Evolutionary conservation across 2,888 invertebrate genomes (phyloP).

Genomic region (Drosophila putrida): DNA sequence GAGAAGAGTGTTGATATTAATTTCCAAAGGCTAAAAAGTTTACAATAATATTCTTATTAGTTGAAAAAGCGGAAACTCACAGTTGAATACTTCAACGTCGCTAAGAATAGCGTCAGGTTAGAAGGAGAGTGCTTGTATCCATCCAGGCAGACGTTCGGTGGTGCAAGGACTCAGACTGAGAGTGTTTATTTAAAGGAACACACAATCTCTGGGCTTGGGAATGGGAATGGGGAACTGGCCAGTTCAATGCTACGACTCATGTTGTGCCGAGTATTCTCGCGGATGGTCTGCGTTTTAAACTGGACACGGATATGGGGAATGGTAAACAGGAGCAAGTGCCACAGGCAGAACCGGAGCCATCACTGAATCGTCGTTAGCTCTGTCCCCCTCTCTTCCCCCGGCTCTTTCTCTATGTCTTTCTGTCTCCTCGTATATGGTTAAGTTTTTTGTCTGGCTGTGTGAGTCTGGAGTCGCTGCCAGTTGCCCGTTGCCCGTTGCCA

Average conservation of each 20-base stretch:
- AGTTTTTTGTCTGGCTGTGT: conserved; percentile 63
- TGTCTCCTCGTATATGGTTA: conserved; percentile 38
- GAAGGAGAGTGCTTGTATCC: conserved; percentile 41
- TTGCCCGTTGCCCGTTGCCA: conserved; percentile 51
- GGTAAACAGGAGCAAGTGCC: conserved; percentile 60
- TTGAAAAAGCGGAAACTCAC: background rate
- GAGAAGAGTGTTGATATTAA: background rate
- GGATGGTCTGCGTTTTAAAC: conserved; percentile 60
- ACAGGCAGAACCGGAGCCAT: conserved; percentile 42
- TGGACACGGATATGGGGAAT: conserved; percentile 69
- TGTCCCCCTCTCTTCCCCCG: conserved; percentile 19
- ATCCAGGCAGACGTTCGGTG: conserved; percentile 53
- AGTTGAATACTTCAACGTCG: conserved; percentile 2
- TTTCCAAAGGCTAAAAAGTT: too few relatives aligned
- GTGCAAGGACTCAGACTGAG: conserved; percentile 55
- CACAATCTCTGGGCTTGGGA: conserved; percentile 25
- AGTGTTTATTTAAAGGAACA: conserved; percentile 65
- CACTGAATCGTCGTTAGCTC: conserved; percentile 38
- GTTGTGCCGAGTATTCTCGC: conserved; percentile 34
- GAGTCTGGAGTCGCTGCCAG: conserved; percentile 49
- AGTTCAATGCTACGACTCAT: conserved; percentile 31
- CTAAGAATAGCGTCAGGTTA: conserved; percentile 11
- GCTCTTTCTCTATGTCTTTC: background rate
- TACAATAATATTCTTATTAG: background rate
- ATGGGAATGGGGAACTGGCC: conserved; percentile 42